phyloP scores from a whole-genome alignment of 2,888 invertebrate species.

The Aspidiotus rigidus region DNA sequence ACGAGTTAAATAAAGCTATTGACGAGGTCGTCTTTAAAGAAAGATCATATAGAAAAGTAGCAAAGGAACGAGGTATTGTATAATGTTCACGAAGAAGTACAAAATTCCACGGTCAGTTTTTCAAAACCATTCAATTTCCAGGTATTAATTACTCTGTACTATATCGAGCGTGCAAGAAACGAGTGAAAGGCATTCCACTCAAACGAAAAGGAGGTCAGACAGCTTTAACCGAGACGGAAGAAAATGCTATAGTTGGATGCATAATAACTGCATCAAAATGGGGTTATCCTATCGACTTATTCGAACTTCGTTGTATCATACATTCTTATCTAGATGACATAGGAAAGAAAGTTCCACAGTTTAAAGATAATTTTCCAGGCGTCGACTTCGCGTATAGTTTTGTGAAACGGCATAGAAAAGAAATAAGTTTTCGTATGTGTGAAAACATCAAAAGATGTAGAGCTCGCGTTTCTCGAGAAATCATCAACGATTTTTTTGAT shows the following conservation, averaged over 20 bases:
- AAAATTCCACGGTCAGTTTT: not conserved
- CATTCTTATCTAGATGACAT: conserved; percentile 34
- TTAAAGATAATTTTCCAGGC: conserved; percentile 37
- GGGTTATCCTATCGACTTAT: not conserved
- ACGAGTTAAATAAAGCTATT: not conserved
- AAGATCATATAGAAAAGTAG: not conserved
- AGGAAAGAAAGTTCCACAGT: conserved; percentile 35
- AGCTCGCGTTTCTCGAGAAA: conserved; percentile 15
- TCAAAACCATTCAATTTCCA: not conserved
- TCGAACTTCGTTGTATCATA: not conserved
- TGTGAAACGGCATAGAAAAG: conserved; percentile 9
- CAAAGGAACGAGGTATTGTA: not conserved
- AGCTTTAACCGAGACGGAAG: not conserved
- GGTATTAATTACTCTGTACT: not conserved
- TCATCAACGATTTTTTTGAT: conserved; percentile 14
- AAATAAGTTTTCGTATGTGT: conserved; percentile 16
- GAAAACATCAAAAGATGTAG: conserved; percentile 23
- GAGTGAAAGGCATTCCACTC: not conserved
- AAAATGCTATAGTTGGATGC: not conserved
- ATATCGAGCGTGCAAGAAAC: not conserved
- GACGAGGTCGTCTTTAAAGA: not conserved
- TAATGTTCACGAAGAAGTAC: not conserved
- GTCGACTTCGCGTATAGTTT: conserved; percentile 11
- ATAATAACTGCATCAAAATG: not conserved
- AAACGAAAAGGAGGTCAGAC: not conserved